Conservation (phyloP, 2,888 invertebrate genomes). For the Drosophila atroscutellata region DNA sequence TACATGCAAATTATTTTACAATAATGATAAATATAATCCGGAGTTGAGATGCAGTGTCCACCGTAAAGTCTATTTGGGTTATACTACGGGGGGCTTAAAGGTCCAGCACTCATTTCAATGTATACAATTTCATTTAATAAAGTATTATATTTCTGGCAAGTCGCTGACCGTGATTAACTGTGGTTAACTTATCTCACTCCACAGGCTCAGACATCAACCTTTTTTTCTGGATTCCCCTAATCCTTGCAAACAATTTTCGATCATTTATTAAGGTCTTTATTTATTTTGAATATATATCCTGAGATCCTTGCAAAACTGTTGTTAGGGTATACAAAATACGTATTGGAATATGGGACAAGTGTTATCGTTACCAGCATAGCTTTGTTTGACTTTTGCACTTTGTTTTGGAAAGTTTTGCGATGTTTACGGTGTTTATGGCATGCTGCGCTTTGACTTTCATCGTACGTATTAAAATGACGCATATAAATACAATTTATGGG, state of each 20-base stretch:
- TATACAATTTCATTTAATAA: background rate
- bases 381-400: slow-evolving; percentile 15
- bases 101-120: background rate
- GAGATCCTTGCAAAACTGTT: background rate
- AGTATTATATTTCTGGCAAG: background rate
- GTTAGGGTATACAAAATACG: background rate
- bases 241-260: background rate
- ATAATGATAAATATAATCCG: background rate
- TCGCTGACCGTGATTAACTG: background rate
- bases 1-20: background rate
- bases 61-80: background rate
- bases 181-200: background rate
- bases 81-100: background rate
- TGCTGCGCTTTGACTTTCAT: slow-evolving; percentile 56
- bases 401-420: slow-evolving; percentile 25
- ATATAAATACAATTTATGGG: slow-evolving; percentile 52
- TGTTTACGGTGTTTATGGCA: slow-evolving; percentile 49
- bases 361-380: background rate
- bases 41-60: background rate
- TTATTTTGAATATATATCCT: background rate
- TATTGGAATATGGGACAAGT: background rate
- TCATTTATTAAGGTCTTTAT: background rate
- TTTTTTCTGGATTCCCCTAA: background rate
- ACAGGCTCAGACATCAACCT: background rate
- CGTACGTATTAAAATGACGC: slow-evolving; percentile 52